Evolutionary conservation across 2,113 vertebrate genomes (phyloP).

Genomic region (Anas platyrhynchos): DNA sequence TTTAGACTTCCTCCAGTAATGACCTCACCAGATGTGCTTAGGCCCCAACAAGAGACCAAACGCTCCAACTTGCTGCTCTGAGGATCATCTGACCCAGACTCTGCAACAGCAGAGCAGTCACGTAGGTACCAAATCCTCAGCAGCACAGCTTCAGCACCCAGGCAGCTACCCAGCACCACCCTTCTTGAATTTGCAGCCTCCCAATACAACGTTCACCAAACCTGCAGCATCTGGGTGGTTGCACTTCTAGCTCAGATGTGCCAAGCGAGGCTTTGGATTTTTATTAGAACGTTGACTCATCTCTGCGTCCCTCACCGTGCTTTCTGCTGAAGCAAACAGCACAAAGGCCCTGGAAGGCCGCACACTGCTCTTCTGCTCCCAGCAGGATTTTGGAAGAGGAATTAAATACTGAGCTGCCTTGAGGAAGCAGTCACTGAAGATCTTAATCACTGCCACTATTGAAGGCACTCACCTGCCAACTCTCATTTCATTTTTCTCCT

Average conservation of each 20-base stretch:
- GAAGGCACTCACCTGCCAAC: neutral
- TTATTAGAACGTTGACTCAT: neutral
- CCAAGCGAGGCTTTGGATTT: neutral
- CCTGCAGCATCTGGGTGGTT: neutral
- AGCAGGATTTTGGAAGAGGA: neutral
- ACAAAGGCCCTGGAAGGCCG: neutral
- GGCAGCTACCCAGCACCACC: neutral
- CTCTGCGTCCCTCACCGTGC: neutral
- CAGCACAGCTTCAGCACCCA: rapidly evolving
- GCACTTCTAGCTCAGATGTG: neutral
- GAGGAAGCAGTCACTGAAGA: neutral
- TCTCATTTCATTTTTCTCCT: neutral
- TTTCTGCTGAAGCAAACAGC: neutral
- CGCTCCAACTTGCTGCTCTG: neutral
- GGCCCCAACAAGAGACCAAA: neutral
- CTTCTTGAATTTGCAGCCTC: neutral
- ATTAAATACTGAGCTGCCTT: neutral
- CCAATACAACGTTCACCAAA: neutral
- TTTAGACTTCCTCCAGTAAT: neutral
- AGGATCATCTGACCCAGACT: neutral
- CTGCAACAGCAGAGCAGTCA: neutral
- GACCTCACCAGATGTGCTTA: neutral
- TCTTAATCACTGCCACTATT: neutral
- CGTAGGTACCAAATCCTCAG: neutral
- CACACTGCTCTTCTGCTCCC: neutral